Conservation (phyloP, 2,113 vertebrate species). For the Fulica atra region DNA sequence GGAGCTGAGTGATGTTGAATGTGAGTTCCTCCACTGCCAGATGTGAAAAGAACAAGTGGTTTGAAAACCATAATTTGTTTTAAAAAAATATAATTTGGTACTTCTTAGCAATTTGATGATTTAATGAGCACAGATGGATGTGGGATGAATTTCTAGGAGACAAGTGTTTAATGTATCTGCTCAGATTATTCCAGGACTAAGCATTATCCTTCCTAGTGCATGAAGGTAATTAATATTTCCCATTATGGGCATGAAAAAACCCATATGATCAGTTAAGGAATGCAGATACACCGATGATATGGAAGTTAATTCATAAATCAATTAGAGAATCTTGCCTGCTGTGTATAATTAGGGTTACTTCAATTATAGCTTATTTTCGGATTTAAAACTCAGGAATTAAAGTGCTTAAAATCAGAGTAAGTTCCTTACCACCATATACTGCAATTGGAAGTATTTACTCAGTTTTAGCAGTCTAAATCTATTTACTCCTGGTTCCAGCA, state of each 20-base stretch:
- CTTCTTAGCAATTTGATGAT: constrained; percentile 69
- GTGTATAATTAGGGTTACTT: constrained; percentile 61
- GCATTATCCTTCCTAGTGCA: constrained; percentile 59
- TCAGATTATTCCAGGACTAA: constrained; percentile 62
- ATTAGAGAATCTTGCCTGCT: constrained; percentile 48
- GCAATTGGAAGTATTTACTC: background rate
- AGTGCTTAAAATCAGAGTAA: constrained; percentile 32
- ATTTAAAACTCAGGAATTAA: constrained; percentile 43
- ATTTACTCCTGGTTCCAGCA: background rate
- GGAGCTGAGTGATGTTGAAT: constrained; percentile 6
- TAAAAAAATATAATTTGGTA: constrained; percentile 57
- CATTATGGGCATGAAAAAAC: constrained; percentile 50
- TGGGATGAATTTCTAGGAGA: constrained; percentile 66
- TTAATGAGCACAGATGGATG: constrained; percentile 73
- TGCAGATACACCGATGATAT: constrained; percentile 28
- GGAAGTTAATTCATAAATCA: constrained; percentile 58
- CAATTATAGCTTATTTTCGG: constrained; percentile 55
- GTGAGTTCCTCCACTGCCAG: constrained; percentile 40
- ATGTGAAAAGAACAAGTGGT: constrained; percentile 72
- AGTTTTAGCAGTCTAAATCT: background rate
- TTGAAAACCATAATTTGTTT: constrained; percentile 68
- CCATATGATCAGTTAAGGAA: constrained; percentile 45
- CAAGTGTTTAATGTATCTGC: constrained; percentile 62
- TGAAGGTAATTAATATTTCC: constrained; percentile 66
- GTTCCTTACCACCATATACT: background rate